These are phyloP conservation scores for Platycheirus albimanus DNA, from an alignment of 2,888 invertebrate species.

Conservation along the genomic window DNA sequence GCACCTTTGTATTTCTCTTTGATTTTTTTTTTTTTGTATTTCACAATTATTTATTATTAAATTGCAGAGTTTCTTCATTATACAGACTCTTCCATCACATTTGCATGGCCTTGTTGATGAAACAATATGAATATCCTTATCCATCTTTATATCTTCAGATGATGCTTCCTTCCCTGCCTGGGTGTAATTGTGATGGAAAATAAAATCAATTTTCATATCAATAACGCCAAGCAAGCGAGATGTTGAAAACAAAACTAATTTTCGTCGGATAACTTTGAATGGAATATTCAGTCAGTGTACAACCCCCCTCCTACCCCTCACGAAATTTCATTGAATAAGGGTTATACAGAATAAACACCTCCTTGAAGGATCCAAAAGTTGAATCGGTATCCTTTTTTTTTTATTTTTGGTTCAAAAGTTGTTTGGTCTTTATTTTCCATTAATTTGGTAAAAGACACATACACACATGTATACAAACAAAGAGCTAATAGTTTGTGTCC, in stretches of 20 bases:
- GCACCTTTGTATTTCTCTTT: neutral
- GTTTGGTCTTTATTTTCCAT: slow-evolving; percentile 3
- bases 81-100: slow-evolving; percentile 23
- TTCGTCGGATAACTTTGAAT: slow-evolving; percentile 39
- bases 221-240: slow-evolving; percentile 10
- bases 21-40: slow-evolving; percentile 41
- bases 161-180: too few relatives aligned
- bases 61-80: slow-evolving; percentile 61
- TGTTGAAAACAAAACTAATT: slow-evolving; percentile 65
- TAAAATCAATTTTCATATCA: slow-evolving; percentile 30
- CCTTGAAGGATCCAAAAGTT: neutral
- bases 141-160: too few relatives aligned
- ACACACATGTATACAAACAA: too few relatives aligned
- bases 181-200: slow-evolving; percentile 15
- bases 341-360: slow-evolving; percentile 32
- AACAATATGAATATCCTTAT: neutral
- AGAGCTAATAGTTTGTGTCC: slow-evolving; percentile 45
- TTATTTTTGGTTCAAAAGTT: neutral
- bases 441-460: slow-evolving; percentile 5
- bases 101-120: neutral
- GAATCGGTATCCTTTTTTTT: too few relatives aligned
- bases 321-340: neutral
- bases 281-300: too few relatives aligned
- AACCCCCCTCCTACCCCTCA: neutral
- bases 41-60: slow-evolving; percentile 65